Base-by-base conservation (phyloP, 2,797 vertebrate genomes). In the Danio choprae region DNA sequence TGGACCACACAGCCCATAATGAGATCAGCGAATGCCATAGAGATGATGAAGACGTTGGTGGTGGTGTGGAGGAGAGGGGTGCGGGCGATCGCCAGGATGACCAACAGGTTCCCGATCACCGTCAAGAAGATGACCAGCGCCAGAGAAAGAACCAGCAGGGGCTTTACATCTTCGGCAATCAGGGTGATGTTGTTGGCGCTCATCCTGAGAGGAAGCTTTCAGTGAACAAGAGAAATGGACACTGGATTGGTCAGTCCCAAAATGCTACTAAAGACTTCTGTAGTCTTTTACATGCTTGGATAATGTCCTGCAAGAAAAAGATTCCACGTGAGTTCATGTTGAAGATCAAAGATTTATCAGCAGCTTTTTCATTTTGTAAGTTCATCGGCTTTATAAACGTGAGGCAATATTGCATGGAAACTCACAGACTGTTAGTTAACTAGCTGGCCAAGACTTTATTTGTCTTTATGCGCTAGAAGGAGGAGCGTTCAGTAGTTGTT, bases 11-110 rank as follows among this genome's bases (percentile, higher is more conserved):
- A 82, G 16, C 95, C 95, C 91, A 95, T 91, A 69, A 95, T 86
- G 80, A 95, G 90, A 88, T 95, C 95, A 0, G 95, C 94, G 0
- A 92, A 90, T 1, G 94, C 94, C 90, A 95, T 89, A 0, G 95
- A 96, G 18, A 91, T 94, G 90, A 95, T 86, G 83, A 96, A 95
- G 38, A 95, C 86, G 64, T 94, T 94, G 87, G 95, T 95, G 84
- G 93, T 90, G 79, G 92, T 94, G 84, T 95, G 95, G 73, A 95
- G 88, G 76, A 93, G 88, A 0, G 92, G 91, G 7, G 93, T 95
- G 76, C 85, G 90, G 16, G 91, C 88, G 53, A 95, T 91, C 83
- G 94, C 92, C 74, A 88, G 84, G 8, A 95, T 94, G 8, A 95
- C 94, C 90, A 95, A 81, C 82, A 93, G 60, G 88, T 95, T 95